Evolutionary conservation across 1,140 invertebrate species (phyloP).

Genomic region (Macrotrachela quadricornifera): DNA sequence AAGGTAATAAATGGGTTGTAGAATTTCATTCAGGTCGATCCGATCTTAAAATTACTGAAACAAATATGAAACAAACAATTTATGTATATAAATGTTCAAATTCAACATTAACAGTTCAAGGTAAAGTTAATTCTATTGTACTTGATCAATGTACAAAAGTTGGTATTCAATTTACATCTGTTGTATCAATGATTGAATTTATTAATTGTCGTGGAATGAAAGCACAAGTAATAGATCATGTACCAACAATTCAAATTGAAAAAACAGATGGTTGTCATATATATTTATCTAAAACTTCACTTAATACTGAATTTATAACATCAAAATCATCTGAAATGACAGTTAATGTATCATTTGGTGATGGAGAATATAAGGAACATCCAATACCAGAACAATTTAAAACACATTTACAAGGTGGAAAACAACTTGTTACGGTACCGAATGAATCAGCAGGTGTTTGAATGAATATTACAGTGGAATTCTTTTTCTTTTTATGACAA

Average conservation of each 20-base stretch:
- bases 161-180: constrained; percentile 73
- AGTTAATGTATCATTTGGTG: constrained; percentile 61
- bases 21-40: constrained; percentile 70
- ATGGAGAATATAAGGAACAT: constrained; percentile 78
- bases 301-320: constrained; percentile 64
- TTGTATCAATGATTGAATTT: constrained; percentile 84
- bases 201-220: constrained; percentile 94
- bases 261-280: constrained; percentile 96
- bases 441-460: too few species aligned
- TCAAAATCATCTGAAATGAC: constrained; percentile 98
- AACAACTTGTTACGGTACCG: too few species aligned
- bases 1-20: constrained; percentile 88
- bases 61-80: constrained; percentile 88
- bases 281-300: constrained; percentile 67
- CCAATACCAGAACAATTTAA: constrained; percentile 89
- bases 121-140: constrained; percentile 86
- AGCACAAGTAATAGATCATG: constrained; percentile 77
- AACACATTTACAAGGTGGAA: constrained; percentile 31
- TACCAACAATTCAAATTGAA: constrained; percentile 91
- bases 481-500: too few species aligned
- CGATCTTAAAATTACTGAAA: constrained; percentile 53
- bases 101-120: constrained; percentile 55
- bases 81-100: constrained; percentile 83
- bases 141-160: constrained; percentile 79
- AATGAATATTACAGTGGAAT: too few species aligned